Base-by-base conservation (phyloP, 2,113 vertebrate genomes). In the Accipiter cooperii region DNA sequence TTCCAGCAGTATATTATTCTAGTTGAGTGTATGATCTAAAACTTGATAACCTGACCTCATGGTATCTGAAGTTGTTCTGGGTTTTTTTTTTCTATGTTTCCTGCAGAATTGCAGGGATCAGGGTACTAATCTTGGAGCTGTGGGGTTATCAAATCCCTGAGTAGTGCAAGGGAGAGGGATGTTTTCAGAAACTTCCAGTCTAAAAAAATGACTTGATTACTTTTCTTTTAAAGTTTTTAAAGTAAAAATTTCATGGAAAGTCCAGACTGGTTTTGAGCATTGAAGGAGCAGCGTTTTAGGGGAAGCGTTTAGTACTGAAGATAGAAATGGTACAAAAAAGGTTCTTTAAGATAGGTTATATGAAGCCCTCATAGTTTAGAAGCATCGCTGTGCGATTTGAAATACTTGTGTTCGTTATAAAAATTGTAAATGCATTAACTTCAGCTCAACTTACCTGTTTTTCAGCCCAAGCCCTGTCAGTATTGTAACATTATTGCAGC, bases 401-500 rank as follows among this genome's bases (percentile, higher is more conserved):
- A 69, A 31, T 73, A 40, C 10, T 7, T 10, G 8, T 24, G 16
- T 64, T 78, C 5, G 3, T 58, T 69, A 64, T 5, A 34, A 34
- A 26, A 76, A 21, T 58, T 82, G 20, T 20, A 55, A 34, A 47
- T 26, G 3, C 82, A 25, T 33, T 92, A 38, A 96, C 31, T 58
- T 83, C 10, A 18, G 13, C 54, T 73, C n/a, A 65, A 46, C 66
- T 12, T 96, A 2, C 58, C 47, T 96, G 12, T 97, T 96, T 94
- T 94, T 63, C 97, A 99, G 99, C 99, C 99, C 86, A 99, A 99
- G 95, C 99, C 99, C 84, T 99, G 99, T 97, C 99, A 99, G 97
- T 99, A 99, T 98, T 99, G 99, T 99, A 99, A 99, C 98, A 99
- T 99, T 80, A 99, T 99, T 83, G 99, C 99, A 79, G 99, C 99